These are phyloP conservation scores for Anguilla megastoma DNA, from an alignment of 2,797 vertebrate genomes.

Conservation along the genomic window DNA sequence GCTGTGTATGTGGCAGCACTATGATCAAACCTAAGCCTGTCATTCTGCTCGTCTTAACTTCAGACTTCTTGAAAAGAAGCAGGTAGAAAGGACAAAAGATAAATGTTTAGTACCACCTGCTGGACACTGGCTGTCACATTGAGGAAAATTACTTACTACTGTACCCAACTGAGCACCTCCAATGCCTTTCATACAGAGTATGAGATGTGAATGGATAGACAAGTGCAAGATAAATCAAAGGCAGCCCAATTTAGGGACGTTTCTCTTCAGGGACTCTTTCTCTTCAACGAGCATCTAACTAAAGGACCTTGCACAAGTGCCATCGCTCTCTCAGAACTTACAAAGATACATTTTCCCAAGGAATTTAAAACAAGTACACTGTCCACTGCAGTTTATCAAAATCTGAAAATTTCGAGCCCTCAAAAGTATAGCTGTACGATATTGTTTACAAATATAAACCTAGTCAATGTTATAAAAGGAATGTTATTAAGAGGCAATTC, in stretches of 20 bases:
- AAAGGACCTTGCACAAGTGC: not conserved
- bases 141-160: conserved; percentile 41
- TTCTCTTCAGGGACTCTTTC: not conserved
- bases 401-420: not conserved
- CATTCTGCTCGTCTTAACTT: conserved; percentile 45
- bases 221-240: not conserved
- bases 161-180: conserved; percentile 22
- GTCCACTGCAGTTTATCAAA: not conserved
- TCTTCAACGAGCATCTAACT: not conserved
- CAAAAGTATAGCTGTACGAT: not conserved
- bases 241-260: not conserved
- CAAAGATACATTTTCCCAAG: not conserved
- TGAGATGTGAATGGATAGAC: not conserved
- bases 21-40: conserved; percentile 34
- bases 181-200: not conserved
- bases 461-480: not conserved
- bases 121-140: conserved; percentile 62
- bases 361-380: not conserved
- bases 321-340: not conserved
- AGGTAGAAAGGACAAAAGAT: conserved; percentile 52
- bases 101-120: conserved; percentile 72
- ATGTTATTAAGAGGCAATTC: not conserved
- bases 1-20: not conserved
- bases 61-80: conserved; percentile 23
- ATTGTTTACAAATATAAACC: not conserved